Evolutionary conservation across 1,140 invertebrate genomes (phyloP), one percentile per base, ranked within the genome.

Genomic region (Samia ricini): DNA sequence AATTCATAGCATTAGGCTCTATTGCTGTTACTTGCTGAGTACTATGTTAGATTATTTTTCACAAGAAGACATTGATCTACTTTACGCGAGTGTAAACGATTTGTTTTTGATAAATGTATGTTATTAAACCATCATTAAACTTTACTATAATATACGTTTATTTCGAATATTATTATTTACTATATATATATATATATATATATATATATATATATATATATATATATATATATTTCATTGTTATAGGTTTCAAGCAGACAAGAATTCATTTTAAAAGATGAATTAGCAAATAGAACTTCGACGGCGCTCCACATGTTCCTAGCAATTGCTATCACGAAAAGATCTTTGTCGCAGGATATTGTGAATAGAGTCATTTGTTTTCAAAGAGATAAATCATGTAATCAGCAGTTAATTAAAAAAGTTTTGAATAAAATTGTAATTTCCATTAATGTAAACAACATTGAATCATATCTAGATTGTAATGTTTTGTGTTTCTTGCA

Each of bases 201-300:
- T 51, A 4, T n/a, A 19, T 52, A 52, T 18, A 18, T 48, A 48
- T 36, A 18, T 59, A 59, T 26, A 60, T n/a, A n/a, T n/a, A n/a
- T n/a, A n/a, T n/a, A n/a, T n/a, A n/a, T n/a, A 23, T 22, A 7
- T 63, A 66, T 33, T 59, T 55, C 26, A 66, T 56, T 60, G 23
- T 56, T 85, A 48, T 56, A 90, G 88, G 65, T 85, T 8, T 55
- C 76, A 19, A 74, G 77, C 21, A 67, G 69, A 55, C 69, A 77
- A 15, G 77, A 83, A 56, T 61, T 64, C 4, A 66, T 83, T 52
- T 49, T 87, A 36, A 82, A 80, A 72, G 88, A 91, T 57, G 90
- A 91, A 73, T 76, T 77, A 33, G 66, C 70, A 2, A 90, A 91
- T 66, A 77, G 88, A 67, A 85, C 88, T 20, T 69, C 71, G 0